Evolutionary conservation across 30 jellyfish, hydroid and myxozoan species (phyloP), one percentile per base, ranked within the genome.

Genomic region (Mastigias papua): DNA sequence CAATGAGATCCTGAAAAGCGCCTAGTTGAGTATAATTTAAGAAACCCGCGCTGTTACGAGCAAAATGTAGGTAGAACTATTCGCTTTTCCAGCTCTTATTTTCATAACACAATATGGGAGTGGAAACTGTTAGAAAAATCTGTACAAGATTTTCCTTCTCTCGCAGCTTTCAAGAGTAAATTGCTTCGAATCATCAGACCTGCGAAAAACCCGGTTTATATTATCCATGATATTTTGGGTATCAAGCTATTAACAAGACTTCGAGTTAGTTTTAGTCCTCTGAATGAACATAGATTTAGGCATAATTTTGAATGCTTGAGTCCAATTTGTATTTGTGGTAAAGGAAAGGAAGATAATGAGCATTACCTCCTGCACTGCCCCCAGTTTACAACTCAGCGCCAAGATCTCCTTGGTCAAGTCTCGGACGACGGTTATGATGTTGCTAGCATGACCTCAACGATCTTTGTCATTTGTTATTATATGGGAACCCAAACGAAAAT

Each of bases 61-160:
- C 89, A 57, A 78, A 63, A 28, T 63, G 31, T 78, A 60, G 65
- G 78, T n/a, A n/a, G n/a, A n/a, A n/a, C n/a, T n/a, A n/a, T n/a
- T n/a, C n/a, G n/a, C n/a, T n/a, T n/a, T n/a, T n/a, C n/a, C n/a
- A n/a, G n/a, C n/a, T n/a, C n/a, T n/a, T n/a, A n/a, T n/a, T n/a
- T n/a, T n/a, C n/a, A 78, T 31, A 78, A 78, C 78, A 63, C 48
- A 78, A 60, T 78, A 57, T 78, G 64, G 34, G 79, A 78, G 89
- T 19, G 89, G 89, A 57, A 78, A 46, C 89, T 78, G 34, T 78
- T 78, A 35, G 89, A 78, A n/a, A n/a, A n/a, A n/a, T n/a, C n/a
- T n/a, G n/a, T n/a, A n/a, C n/a, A n/a, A n/a, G n/a, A n/a, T n/a
- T n/a, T 78, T 49, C 80, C 70, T 51, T 49, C 80, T 29, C 87